phyloP scores from a whole-genome alignment of 2,797 vertebrate genomes.

The Steatocranus sp. region DNA sequence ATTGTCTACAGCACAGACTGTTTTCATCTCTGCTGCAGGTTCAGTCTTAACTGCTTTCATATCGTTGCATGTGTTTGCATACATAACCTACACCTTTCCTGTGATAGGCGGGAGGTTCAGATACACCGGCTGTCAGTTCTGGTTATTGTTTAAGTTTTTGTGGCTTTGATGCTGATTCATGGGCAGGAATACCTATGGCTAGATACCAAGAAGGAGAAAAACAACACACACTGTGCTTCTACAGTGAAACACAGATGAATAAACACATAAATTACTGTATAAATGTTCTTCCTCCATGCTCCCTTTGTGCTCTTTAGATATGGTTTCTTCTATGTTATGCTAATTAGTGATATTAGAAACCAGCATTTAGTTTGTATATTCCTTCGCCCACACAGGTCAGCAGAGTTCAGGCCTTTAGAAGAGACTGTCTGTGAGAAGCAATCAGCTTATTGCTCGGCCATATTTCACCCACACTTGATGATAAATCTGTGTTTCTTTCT shows the following conservation, averaged over 20 bases:
- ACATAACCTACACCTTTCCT: background rate
- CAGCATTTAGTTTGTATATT: slow-evolving; percentile 25
- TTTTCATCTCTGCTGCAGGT: background rate
- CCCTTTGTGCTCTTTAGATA: background rate
- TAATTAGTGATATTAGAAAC: slow-evolving; percentile 52
- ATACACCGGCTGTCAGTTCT: background rate
- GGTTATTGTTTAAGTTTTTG: slow-evolving; percentile 11
- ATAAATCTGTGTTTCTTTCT: slow-evolving; percentile 1
- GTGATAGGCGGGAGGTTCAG: background rate
- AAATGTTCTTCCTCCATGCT: background rate
- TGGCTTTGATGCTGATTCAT: slow-evolving; percentile 3
- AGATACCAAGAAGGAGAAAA: background rate
- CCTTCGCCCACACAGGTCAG: slow-evolving; percentile 37
- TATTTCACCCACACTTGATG: slow-evolving; percentile 7
- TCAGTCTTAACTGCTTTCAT: background rate
- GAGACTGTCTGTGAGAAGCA: slow-evolving; percentile 42
- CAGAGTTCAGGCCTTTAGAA: slow-evolving; percentile 38
- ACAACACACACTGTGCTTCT: background rate
- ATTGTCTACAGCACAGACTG: background rate
- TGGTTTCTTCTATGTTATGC: slow-evolving; percentile 27
- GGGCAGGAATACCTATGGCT: background rate
- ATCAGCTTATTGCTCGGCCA: slow-evolving; percentile 16
- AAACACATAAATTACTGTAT: background rate
- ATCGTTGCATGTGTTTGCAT: background rate
- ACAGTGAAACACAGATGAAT: background rate